Evolutionary conservation across 2,113 vertebrate genomes (phyloP).

Genomic region (Bothrops jararaca): DNA sequence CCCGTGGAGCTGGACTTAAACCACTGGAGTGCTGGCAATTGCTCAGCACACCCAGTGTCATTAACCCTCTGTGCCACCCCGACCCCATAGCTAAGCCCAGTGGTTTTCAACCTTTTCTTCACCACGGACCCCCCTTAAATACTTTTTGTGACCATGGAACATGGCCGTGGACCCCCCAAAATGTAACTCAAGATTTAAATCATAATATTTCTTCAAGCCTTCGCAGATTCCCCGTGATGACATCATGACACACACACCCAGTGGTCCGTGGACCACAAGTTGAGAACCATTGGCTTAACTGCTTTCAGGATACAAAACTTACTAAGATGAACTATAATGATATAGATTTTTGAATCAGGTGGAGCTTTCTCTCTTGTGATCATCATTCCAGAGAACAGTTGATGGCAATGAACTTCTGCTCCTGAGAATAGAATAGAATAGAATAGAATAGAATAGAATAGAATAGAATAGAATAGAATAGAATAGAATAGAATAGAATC

Average conservation of each 20-base stretch:
- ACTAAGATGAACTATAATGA: background rate
- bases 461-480: too few species aligned
- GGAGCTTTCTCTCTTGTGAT: background rate
- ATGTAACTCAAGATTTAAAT: background rate
- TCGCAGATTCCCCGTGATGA: background rate
- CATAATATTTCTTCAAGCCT: background rate
- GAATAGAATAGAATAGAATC: too few species aligned
- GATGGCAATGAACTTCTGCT: background rate
- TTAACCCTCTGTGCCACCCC: background rate
- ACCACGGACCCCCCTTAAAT: background rate
- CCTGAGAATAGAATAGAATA: background rate
- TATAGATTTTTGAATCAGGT: background rate
- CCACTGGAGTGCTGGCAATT: background rate
- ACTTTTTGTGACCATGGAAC: background rate
- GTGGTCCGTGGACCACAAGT: background rate
- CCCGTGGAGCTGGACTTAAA: background rate
- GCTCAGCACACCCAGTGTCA: background rate
- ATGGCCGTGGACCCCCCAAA: background rate
- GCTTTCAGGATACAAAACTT: background rate
- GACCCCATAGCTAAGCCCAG: too few species aligned
- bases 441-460: too few species aligned
- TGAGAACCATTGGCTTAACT: background rate
- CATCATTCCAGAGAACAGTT: background rate
- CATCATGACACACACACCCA: fast-evolving
- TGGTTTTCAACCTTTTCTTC: background rate